These are phyloP conservation scores for Drosophila kepulauana DNA, from an alignment of 1,140 invertebrate species.

Conservation along the genomic window DNA sequence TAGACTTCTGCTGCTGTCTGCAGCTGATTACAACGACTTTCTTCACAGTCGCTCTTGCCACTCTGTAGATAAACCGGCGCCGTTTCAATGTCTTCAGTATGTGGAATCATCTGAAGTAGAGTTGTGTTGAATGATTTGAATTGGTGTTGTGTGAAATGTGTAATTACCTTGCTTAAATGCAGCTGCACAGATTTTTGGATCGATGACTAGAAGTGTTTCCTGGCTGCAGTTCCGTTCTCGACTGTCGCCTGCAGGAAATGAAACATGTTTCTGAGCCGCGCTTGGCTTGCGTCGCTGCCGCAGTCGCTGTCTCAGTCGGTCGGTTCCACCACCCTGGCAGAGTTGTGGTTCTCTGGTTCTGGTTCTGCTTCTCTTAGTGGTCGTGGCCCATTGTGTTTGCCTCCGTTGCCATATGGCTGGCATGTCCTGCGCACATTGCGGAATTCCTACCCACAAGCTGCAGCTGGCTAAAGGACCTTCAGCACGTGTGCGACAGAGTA, in stretches of 20 bases:
- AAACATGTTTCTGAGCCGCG: conserved; percentile 51
- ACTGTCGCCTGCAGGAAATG: conserved; percentile 59
- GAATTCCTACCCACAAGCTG: conserved; percentile 67
- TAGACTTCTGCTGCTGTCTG: conserved; percentile 59
- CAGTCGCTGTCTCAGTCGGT: conserved; percentile 15
- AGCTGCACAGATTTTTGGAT: conserved; percentile 44
- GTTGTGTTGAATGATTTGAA: background rate
- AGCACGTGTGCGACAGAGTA: conserved; percentile 15
- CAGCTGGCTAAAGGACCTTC: conserved; percentile 28
- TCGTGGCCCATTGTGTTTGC: background rate
- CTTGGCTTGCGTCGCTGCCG: conserved; percentile 57
- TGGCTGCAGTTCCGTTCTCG: conserved; percentile 49
- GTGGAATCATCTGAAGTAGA: conserved; percentile 58
- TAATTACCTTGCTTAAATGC: conserved; percentile 4
- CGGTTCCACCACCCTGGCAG: conserved; percentile 55
- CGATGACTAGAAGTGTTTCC: conserved; percentile 66
- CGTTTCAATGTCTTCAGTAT: conserved; percentile 28
- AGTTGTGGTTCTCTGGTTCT: too few relatives aligned
- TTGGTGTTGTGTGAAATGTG: background rate
- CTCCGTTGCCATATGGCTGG: conserved; percentile 59
- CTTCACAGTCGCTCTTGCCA: conserved; percentile 31
- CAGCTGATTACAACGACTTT: conserved; percentile 51
- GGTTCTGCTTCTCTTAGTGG: background rate
- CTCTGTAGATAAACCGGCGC: background rate
- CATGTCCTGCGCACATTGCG: conserved; percentile 76